Conservation (phyloP, 2,888 invertebrate species). For the Macaria notata region DNA sequence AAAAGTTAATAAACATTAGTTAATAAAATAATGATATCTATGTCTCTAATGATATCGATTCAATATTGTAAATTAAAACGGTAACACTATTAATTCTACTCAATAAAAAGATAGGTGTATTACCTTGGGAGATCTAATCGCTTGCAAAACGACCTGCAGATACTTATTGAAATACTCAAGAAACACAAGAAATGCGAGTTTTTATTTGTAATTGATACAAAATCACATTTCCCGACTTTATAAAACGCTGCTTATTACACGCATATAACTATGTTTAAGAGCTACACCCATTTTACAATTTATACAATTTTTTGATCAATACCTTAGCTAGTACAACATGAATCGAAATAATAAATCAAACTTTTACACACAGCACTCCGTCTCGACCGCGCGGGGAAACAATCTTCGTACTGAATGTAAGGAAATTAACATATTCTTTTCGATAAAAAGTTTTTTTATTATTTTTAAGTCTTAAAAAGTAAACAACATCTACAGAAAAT, state of each 20-base stretch:
- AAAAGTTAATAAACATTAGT: too few relatives aligned
- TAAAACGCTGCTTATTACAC: constrained; percentile 50
- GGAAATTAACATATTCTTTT: constrained; percentile 37
- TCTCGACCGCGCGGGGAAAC: too few relatives aligned
- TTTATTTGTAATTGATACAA: constrained; percentile 60
- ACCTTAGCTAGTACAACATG: constrained; percentile 17
- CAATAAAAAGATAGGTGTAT: too few relatives aligned
- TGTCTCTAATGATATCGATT: too few relatives aligned
- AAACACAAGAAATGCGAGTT: constrained; percentile 38
- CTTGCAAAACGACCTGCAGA: too few relatives aligned
- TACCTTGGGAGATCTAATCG: too few relatives aligned
- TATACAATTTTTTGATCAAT: constrained; percentile 34
- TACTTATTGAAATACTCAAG: constrained; percentile 17
- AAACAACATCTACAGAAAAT: constrained; percentile 59
- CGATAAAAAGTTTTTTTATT: constrained; percentile 17
- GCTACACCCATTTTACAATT: constrained; percentile 32
- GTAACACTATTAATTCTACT: too few relatives aligned
- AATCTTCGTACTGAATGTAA: constrained; percentile 1
- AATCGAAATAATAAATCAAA: constrained; percentile 30
- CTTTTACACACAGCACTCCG: neutral
- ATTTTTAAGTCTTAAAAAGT: constrained; percentile 60
- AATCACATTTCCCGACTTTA: constrained; percentile 51
- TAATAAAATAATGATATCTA: too few relatives aligned
- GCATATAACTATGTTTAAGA: constrained; percentile 52
- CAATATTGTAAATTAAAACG: too few relatives aligned